A percentile compares a stretch with the other conserved stretches of the same genome.
These are phyloP conservation scores for Colaptes auratus DNA, from an alignment of 2,113 vertebrate genomes.

Conservation along the genomic window DNA sequence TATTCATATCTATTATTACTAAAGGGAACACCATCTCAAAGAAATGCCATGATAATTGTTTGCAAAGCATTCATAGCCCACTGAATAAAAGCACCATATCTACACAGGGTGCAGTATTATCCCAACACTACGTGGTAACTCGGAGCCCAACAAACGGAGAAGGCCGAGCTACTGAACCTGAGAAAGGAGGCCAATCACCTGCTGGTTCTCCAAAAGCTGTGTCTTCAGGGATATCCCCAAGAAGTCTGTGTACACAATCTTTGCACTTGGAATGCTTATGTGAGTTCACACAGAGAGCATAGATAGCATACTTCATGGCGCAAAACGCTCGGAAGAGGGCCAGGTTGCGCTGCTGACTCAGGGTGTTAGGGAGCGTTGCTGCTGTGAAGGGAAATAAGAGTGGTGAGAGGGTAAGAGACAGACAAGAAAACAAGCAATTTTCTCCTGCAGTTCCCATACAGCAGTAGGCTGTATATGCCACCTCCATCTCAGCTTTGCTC, in stretches of 20 bases:
- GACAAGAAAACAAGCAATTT: background rate
- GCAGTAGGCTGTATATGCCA: background rate
- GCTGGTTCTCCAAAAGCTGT: background rate
- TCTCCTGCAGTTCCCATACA: background rate
- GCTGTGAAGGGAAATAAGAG: background rate
- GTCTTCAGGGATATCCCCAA: conserved; percentile 25
- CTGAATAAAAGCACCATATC: background rate
- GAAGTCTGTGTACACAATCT: conserved; percentile 59
- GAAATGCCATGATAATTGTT: background rate
- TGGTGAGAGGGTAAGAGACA: background rate
- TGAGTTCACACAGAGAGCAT: conserved; percentile 88
- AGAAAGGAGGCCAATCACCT: conserved; percentile 8
- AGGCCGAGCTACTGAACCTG: background rate
- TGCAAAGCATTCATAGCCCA: background rate
- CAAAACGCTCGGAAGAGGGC: conserved; percentile 91
- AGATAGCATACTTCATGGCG: conserved; percentile 94
- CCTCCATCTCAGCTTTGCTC: background rate
- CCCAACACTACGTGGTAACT: background rate
- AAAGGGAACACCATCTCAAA: background rate
- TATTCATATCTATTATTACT: background rate
- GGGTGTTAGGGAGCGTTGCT: background rate
- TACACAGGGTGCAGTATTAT: background rate
- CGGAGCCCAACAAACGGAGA: background rate
- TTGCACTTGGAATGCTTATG: conserved; percentile 78
- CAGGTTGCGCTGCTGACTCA: conserved; percentile 78